Evolutionary conservation across 1,140 invertebrate genomes (phyloP).

Genomic region (Drosophila simulans): DNA sequence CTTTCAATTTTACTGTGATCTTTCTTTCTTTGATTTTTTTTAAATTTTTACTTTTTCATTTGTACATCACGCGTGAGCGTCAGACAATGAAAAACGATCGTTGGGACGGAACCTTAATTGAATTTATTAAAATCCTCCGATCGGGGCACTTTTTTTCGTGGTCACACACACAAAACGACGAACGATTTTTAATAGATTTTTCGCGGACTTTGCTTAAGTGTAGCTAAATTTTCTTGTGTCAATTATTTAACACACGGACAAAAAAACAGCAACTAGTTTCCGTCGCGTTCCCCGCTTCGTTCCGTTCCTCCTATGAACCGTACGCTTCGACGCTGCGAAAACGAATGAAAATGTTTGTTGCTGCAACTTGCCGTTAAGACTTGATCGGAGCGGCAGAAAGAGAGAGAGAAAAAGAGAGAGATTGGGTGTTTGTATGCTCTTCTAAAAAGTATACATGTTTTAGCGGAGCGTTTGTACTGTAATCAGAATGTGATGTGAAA

Average conservation of each 20-base stretch:
- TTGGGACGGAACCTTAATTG: conserved; percentile 15
- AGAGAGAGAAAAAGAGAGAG: conserved; percentile 14
- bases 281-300: conserved; percentile 44
- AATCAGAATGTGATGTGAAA: background rate
- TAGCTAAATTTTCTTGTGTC: conserved; percentile 32
- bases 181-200: conserved; percentile 22
- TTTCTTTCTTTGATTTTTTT: conserved; percentile 13
- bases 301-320: conserved; percentile 55
- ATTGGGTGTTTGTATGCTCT: background rate
- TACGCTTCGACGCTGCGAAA: conserved; percentile 58
- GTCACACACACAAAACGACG: conserved; percentile 28
- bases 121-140: conserved; percentile 44
- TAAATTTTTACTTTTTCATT: conserved; percentile 52
- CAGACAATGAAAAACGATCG: conserved; percentile 61
- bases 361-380: conserved; percentile 67
- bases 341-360: conserved; percentile 65
- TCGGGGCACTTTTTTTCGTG: conserved; percentile 30
- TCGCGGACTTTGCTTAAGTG: conserved; percentile 26
- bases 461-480: no score
- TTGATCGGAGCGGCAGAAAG: conserved; percentile 27
- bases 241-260: conserved; percentile 13
- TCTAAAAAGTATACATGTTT: no score
- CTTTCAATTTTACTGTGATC: conserved; percentile 45
- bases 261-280: conserved; percentile 37
- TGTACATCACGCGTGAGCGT: conserved; percentile 70